Conservation (phyloP, 2,113 vertebrate genomes). For the Thomomys bottae region DNA sequence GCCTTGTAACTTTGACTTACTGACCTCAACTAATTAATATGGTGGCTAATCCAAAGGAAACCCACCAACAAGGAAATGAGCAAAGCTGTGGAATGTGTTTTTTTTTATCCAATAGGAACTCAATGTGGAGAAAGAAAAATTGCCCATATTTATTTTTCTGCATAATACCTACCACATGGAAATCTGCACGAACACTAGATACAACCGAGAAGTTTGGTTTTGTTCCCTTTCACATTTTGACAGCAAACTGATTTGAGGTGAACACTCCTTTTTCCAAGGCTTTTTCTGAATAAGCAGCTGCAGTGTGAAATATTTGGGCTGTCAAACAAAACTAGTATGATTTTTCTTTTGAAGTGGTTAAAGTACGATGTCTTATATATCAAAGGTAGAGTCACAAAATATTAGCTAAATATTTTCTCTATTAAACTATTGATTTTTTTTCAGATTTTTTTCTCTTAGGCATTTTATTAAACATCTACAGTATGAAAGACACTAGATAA, state of each 20-base stretch:
- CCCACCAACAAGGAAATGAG: constrained; percentile 66
- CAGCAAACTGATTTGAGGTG: neutral
- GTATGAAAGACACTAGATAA: neutral
- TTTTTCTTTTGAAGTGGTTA: constrained; percentile 13
- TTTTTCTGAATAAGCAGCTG: neutral
- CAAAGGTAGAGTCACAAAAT: neutral
- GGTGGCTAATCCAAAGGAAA: constrained; percentile 46
- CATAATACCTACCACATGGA: constrained; percentile 42
- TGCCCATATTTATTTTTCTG: constrained; percentile 16
- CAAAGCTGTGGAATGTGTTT: constrained; percentile 60
- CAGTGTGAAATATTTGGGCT: accelerated
- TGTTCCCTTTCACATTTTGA: neutral
- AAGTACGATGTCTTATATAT: neutral
- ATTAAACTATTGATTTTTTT: neutral
- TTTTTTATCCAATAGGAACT: constrained; percentile 61
- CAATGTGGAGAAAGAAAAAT: neutral
- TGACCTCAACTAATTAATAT: constrained; percentile 75
- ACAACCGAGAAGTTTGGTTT: neutral
- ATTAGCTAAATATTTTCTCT: neutral
- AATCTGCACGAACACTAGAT: neutral
- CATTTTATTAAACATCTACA: neutral
- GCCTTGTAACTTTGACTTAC: constrained; percentile 72
- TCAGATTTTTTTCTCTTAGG: neutral
- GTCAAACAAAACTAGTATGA: neutral
- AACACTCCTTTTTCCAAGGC: neutral